Base-by-base conservation (phyloP, 2,888 invertebrate species). In the Cryptus armator region DNA sequence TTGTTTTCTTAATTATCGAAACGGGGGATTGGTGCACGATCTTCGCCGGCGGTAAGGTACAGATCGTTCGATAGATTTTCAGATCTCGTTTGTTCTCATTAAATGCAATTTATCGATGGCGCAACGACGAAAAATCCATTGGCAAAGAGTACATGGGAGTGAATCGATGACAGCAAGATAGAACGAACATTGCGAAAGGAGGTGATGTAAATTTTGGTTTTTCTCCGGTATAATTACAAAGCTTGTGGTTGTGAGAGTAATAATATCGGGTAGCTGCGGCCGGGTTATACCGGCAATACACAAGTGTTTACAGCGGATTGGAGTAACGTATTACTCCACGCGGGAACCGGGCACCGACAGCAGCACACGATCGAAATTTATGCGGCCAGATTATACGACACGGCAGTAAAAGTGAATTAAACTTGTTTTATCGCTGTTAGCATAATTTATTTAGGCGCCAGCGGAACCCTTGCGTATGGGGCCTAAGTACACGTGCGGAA, bases 341-440 rank as follows among this genome's bases (percentile, higher is more conserved):
- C 24, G 75, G 80, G 32, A 24, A 59, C 32, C 48, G 48, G 19
- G 71, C 59, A 53, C 10, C 81, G 71, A 46, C 51, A 12, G 56
- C 46, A 75, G 77, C 48, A 71, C 78, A 77, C 83, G 83, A 81
- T 83, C 85, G 87, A 89, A 92, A 92, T 92, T 91, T 90, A 91
- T 91, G 90, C 88, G 89, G 87, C 84, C 89, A 86, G 88, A 90
- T 92, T 92, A 91, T 90, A 90, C 87, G 89, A 88, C 37, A 37
- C 37, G 87, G 90, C 86, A 88, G 91, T 91, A 91, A 90, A 91
- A 92, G 90, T 92, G 91, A 92, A 92, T 92, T 91, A 90, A 91
- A 90, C 89, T 89, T 89, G 89, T 89, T 92, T 90, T 90, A 91
- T 91, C 88, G 89, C 87, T 75, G 83, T 84, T 81, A 77, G 87